These are phyloP conservation scores for Philereme vetulata DNA, from an alignment of 2,888 invertebrate species.

Conservation along the genomic window DNA sequence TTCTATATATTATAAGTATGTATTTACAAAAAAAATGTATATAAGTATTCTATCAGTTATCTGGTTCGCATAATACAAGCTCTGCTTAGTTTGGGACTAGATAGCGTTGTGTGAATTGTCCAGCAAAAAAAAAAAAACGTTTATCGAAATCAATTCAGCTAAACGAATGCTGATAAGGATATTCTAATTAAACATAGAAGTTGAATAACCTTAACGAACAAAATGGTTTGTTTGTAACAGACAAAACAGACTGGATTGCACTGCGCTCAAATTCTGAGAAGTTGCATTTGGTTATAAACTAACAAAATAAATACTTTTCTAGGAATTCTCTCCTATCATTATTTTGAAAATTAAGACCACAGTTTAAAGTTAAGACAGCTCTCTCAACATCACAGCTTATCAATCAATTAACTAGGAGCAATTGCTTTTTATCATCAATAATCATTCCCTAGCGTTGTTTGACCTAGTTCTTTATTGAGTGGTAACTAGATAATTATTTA, in stretches of 20 bases:
- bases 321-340: not conserved
- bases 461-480: conserved; percentile 14
- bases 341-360: not conserved
- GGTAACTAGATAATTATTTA: not conserved
- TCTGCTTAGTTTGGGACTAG: no score
- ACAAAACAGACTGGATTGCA: not conserved
- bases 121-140: no score
- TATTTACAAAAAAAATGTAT: no score
- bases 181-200: not conserved
- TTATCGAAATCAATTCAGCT: not conserved
- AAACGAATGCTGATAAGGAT: not conserved
- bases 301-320: no score
- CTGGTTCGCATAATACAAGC: no score
- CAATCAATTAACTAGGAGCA: conserved; percentile 18
- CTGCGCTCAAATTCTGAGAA: no score
- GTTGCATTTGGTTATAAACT: no score
- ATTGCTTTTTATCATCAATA: conserved; percentile 18
- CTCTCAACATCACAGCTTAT: conserved; percentile 4
- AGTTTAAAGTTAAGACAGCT: not conserved
- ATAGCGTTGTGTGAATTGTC: no score
- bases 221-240: not conserved
- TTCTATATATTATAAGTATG: no score
- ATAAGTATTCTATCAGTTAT: no score
- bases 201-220: not conserved
- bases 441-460: conserved; percentile 3